These are phyloP conservation scores for Epinephelus awoara DNA, from an alignment of 2,797 vertebrate genomes.

Conservation along the genomic window DNA sequence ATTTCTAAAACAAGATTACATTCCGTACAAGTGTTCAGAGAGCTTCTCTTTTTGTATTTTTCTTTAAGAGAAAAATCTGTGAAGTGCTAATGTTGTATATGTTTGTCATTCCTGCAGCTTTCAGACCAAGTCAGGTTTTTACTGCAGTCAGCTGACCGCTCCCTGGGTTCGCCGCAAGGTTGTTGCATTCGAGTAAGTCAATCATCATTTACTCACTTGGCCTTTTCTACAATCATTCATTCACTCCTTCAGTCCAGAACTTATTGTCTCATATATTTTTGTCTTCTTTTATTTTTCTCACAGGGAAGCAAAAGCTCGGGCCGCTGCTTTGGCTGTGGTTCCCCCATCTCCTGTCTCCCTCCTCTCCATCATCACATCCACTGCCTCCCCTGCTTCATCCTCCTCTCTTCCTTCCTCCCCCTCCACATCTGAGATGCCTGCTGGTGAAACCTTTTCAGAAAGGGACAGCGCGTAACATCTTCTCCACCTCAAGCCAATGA, in stretches of 20 bases:
- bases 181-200: not conserved
- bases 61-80: not conserved
- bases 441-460: not conserved
- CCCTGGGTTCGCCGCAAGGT: slow-evolving; percentile 45
- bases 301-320: slow-evolving; percentile 17
- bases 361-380: not conserved
- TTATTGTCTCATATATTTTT: not conserved
- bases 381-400: not conserved
- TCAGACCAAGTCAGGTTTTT: slow-evolving; percentile 46
- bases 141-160: fast-evolving
- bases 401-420: not conserved
- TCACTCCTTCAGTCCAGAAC: not conserved
- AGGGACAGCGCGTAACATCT: not conserved
- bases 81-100: not conserved
- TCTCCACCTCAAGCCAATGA: not conserved
- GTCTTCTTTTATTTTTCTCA: not conserved
- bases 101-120: slow-evolving; percentile 57
- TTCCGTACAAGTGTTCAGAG: too few relatives aligned
- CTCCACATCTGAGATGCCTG: not conserved
- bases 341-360: not conserved
- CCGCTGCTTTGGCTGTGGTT: fast-evolving
- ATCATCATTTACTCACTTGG: not conserved
- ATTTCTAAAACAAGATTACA: too few relatives aligned
- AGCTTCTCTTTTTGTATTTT: too few relatives aligned
- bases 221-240: not conserved